Conservation (phyloP, 2,888 invertebrate species). For the Carpatolechia fugitivella region DNA sequence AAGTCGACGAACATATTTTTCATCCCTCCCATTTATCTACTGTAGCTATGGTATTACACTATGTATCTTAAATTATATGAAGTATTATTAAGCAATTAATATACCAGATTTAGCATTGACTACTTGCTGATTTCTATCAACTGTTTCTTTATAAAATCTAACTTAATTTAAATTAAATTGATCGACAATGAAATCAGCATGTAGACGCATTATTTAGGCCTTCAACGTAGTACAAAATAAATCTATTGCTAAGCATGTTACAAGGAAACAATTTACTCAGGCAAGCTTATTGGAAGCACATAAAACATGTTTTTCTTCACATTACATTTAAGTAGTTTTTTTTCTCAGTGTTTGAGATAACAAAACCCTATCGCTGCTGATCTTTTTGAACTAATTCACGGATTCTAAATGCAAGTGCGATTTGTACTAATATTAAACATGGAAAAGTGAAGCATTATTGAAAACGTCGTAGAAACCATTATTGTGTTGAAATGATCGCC, state of each 20-base stretch:
- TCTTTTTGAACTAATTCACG: too few relatives aligned
- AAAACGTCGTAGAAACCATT: too few relatives aligned
- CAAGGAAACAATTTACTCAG: background rate
- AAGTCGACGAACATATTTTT: background rate
- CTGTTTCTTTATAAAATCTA: background rate
- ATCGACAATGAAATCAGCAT: background rate
- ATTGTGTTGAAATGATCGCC: too few relatives aligned
- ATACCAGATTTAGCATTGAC: background rate
- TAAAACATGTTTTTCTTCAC: background rate
- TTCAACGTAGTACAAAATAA: background rate
- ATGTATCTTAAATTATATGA: too few relatives aligned
- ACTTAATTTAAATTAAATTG: background rate
- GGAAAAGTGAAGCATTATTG: too few relatives aligned
- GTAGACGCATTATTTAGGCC: conserved; percentile 3
- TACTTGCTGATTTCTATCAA: background rate
- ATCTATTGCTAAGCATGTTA: background rate
- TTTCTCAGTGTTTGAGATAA: background rate
- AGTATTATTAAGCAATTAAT: background rate
- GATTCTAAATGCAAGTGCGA: background rate
- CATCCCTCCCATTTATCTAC: background rate
- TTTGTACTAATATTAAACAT: too few relatives aligned
- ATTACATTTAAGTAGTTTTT: background rate
- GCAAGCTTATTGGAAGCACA: conserved; percentile 11
- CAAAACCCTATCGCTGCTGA: too few relatives aligned
- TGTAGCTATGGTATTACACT: background rate